A percentile compares a stretch with the other conserved stretches of the same genome.
Conservation (phyloP, 2,888 invertebrate genomes). For the Agonopterix heracliana region DNA sequence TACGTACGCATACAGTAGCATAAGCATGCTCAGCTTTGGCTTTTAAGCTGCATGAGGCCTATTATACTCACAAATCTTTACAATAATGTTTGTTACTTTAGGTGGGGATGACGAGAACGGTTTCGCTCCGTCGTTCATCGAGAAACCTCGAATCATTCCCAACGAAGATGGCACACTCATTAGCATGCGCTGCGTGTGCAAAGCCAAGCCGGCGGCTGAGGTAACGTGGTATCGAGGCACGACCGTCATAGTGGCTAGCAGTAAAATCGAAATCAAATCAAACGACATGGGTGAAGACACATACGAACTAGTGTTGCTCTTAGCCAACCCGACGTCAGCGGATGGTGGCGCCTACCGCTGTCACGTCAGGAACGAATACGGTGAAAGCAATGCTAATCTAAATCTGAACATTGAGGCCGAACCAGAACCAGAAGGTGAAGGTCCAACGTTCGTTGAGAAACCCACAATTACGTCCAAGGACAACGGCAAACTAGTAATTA, state of each 20-base stretch:
- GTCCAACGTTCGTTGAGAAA: conserved; percentile 95
- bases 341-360: conserved; percentile 83
- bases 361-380: conserved; percentile 95
- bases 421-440: conserved; percentile 94
- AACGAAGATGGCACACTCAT: conserved; percentile 98
- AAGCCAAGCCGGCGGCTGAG: conserved; percentile 95
- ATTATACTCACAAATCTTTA: conserved; percentile 1
- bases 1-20: conserved; percentile 74
- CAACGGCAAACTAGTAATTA: conserved; percentile 67
- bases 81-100: conserved; percentile 47
- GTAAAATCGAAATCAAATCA: conserved; percentile 88
- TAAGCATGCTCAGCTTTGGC: conserved; percentile 62
- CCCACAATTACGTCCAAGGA: conserved; percentile 89
- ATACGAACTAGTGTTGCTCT: conserved; percentile 86
- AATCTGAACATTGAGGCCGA: conserved; percentile 98
- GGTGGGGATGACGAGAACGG: conserved; percentile 95
- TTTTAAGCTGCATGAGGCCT: conserved; percentile 57
- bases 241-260: conserved; percentile 88
- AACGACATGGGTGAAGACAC: conserved; percentile 87
- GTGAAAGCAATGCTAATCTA: conserved; percentile 97
- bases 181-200: conserved; percentile 97
- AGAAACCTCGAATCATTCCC: conserved; percentile 99
- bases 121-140: conserved; percentile 97
- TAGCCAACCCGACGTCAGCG: conserved; percentile 70
- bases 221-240: conserved; percentile 97